Conservation (phyloP, 2,888 invertebrate genomes). For the Brenthis daphne region DNA sequence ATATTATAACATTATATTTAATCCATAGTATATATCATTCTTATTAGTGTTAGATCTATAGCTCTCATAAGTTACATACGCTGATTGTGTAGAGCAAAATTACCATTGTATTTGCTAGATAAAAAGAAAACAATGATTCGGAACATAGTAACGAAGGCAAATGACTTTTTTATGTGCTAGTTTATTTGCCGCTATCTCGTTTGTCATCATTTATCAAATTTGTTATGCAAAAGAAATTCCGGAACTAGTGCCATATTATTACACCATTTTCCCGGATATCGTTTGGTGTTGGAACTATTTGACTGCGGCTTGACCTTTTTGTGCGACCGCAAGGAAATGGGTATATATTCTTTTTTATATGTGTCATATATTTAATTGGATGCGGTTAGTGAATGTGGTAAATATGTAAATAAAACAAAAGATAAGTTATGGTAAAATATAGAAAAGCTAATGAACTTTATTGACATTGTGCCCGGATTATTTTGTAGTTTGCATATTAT, state of each 20-base stretch:
- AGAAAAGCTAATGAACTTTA: no score
- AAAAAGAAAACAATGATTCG: constrained; percentile 24
- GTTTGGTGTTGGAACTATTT: constrained; percentile 33
- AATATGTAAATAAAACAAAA: neutral
- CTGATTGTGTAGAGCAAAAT: constrained; percentile 12
- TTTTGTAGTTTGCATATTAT: no score
- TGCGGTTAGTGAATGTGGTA: neutral
- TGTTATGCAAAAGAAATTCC: constrained; percentile 38
- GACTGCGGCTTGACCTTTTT: constrained; percentile 32
- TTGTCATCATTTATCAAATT: constrained; percentile 42
- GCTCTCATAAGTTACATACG: neutral
- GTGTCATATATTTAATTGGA: no score
- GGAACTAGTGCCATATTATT: constrained; percentile 28
- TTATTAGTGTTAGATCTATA: neutral
- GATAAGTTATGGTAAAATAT: no score
- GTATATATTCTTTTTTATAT: neutral
- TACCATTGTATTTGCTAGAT: constrained; percentile 9
- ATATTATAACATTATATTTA: neutral
- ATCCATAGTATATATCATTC: neutral
- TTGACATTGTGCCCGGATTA: no score
- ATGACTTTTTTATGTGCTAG: constrained; percentile 28
- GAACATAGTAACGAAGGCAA: constrained; percentile 31
- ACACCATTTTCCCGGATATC: constrained; percentile 30
- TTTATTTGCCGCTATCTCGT: constrained; percentile 31
- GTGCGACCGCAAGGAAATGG: constrained; percentile 4